These are phyloP conservation scores for Mactromeris polynyma DNA, from an alignment of 2,888 invertebrate genomes.

Conservation along the genomic window DNA sequence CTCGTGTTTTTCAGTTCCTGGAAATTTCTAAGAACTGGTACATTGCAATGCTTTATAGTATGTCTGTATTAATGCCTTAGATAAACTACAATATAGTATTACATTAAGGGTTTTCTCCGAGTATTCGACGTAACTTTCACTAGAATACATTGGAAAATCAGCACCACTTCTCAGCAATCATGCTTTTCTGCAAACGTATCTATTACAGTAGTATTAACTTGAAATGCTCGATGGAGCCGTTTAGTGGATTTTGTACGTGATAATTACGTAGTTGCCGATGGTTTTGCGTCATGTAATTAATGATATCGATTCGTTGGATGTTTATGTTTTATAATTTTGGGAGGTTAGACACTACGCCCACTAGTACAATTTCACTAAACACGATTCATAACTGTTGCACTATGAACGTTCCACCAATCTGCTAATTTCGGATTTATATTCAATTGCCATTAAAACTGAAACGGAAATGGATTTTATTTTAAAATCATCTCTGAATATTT, in stretches of 20 bases:
- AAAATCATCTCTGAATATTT: neutral
- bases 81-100: too few species aligned
- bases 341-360: neutral
- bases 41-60: too few species aligned
- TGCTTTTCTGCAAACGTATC: neutral
- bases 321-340: neutral
- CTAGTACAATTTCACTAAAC: neutral
- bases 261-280: neutral
- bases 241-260: neutral
- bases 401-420: neutral
- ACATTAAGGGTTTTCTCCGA: too few species aligned
- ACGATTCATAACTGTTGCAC: neutral
- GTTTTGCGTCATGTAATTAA: conserved; percentile 3
- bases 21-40: too few species aligned
- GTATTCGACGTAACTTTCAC: too few species aligned
- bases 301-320: too few species aligned
- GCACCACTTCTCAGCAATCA: too few species aligned
- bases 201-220: neutral
- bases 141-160: too few species aligned
- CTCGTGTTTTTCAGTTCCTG: too few species aligned
- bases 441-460: too few species aligned
- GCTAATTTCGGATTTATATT: neutral
- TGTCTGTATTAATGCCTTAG: too few species aligned
- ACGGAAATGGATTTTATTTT: too few species aligned
- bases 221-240: neutral